phyloP scores from a whole-genome alignment of 1,140 invertebrate species.

The Parasteatoda tepidariorum region DNA sequence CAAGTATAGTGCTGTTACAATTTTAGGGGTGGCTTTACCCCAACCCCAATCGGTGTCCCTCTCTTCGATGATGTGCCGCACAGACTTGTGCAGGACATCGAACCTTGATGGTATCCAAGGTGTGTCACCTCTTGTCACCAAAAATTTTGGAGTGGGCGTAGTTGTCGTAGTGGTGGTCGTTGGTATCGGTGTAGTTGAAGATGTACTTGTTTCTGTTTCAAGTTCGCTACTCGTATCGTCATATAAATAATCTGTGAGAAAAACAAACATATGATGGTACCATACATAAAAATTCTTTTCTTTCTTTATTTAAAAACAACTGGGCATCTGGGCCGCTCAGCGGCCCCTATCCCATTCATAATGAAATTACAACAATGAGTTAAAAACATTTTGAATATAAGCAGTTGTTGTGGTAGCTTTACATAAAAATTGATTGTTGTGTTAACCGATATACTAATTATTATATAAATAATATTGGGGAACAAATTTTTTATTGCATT shows the following conservation, averaged over 20 bases:
- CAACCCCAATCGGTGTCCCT: slow-evolving; percentile 27
- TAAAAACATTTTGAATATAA: too few species aligned
- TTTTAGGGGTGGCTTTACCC: neutral
- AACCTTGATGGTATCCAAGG: slow-evolving; percentile 23
- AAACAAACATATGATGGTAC: too few species aligned
- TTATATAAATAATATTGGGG: too few species aligned
- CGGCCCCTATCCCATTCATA: too few species aligned
- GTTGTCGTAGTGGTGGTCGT: neutral
- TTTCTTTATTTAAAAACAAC: too few species aligned
- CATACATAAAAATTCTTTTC: too few species aligned
- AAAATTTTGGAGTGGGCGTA: neutral
- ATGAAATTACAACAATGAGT: too few species aligned
- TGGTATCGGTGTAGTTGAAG: neutral
- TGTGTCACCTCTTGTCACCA: neutral
- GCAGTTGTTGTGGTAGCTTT: too few species aligned
- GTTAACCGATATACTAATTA: too few species aligned
- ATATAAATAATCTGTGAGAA: slow-evolving; percentile 21
- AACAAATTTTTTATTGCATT: too few species aligned
- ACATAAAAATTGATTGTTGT: too few species aligned
- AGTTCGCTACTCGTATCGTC: slow-evolving; percentile 12
- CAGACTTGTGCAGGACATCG: slow-evolving; percentile 21
- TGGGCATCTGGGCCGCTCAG: too few species aligned
- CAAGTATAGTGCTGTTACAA: slow-evolving; percentile 11
- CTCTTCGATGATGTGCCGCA: slow-evolving; percentile 7
- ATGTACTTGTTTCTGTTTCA: neutral